A percentile compares a stretch with the other conserved stretches of the same genome.
These are phyloP conservation scores for Euwallacea fornicatus DNA, from an alignment of 1,140 invertebrate species.

Conservation along the genomic window DNA sequence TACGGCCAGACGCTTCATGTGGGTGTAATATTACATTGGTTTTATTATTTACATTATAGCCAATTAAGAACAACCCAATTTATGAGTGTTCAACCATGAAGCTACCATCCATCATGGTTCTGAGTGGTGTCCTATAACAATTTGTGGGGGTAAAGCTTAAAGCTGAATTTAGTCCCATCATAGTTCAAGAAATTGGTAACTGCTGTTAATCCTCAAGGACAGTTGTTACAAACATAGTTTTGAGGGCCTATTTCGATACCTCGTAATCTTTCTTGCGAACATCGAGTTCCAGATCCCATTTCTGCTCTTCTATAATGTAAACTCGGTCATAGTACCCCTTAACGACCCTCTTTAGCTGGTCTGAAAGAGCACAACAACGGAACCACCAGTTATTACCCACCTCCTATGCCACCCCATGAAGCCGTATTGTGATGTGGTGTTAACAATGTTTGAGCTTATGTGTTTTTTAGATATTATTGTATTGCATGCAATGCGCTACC, in stretches of 20 bases:
- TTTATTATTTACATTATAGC: constrained; percentile 31
- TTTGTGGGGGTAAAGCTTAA: background rate
- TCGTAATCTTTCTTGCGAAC: constrained; percentile 97
- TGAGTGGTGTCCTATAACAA: background rate
- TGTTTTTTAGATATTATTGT: constrained; percentile 4
- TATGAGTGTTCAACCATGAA: background rate
- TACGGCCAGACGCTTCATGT: constrained; percentile 53
- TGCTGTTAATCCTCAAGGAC: constrained; percentile 1
- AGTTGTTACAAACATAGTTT: constrained; percentile 8
- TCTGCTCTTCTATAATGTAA: constrained; percentile 95
- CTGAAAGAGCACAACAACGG: constrained; percentile 58
- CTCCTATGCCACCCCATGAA: background rate
- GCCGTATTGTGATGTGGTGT: background rate
- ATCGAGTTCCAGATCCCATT: constrained; percentile 99
- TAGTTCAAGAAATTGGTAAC: constrained; percentile 31
- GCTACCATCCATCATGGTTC: too few species aligned
- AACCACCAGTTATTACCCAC: constrained; percentile 12
- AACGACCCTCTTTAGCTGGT: constrained; percentile 83
- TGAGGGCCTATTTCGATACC: constrained; percentile 64
- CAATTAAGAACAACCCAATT: too few species aligned
- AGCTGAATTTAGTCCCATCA: background rate
- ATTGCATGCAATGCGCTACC: constrained; percentile 14
- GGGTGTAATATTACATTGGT: constrained; percentile 29
- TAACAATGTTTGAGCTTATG: background rate
- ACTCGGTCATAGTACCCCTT: constrained; percentile 94